Percentiles rank a stretch among this genome's conserved stretches.
phyloP scores from a whole-genome alignment of 2,797 vertebrate species.

The Phrynocephalus guinanensis region DNA sequence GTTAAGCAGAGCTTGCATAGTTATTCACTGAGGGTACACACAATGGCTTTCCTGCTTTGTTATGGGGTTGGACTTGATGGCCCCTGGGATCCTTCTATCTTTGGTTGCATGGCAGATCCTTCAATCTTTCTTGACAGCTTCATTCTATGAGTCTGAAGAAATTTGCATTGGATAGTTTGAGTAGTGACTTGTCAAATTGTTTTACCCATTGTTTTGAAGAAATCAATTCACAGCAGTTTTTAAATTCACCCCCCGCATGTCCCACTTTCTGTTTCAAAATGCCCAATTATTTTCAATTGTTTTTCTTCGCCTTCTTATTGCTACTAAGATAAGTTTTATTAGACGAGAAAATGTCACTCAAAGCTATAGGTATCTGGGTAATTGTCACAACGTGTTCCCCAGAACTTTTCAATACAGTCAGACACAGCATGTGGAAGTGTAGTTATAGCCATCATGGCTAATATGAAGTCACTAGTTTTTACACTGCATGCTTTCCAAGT shows the following conservation, averaged over 20 bases:
- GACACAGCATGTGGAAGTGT: conserved; percentile 8
- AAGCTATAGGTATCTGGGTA: not conserved
- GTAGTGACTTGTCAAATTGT: not conserved
- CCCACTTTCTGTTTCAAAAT: not conserved
- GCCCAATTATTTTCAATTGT: not conserved
- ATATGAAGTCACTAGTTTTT: conserved; percentile 4
- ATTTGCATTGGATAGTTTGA: not conserved
- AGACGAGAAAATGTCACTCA: not conserved
- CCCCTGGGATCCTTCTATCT: no score
- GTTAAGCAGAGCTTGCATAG: no score
- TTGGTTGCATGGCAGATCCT: no score
- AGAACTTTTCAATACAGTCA: not conserved
- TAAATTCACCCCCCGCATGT: not conserved
- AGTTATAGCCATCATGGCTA: not conserved
- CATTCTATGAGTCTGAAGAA: not conserved
- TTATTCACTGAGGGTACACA: no score
- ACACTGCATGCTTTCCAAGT: conserved; percentile 37
- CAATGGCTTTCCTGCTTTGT: no score
- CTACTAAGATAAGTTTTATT: not conserved
- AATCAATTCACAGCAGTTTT: not conserved
- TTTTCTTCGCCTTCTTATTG: not conserved
- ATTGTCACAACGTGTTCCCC: not conserved
- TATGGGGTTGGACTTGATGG: no score
- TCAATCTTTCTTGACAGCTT: no score
- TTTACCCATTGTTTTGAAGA: not conserved